Percentiles rank a stretch among this genome's conserved stretches.
phyloP scores from a whole-genome alignment of 1,140 invertebrate genomes.

The Elymnias hypermnestra region DNA sequence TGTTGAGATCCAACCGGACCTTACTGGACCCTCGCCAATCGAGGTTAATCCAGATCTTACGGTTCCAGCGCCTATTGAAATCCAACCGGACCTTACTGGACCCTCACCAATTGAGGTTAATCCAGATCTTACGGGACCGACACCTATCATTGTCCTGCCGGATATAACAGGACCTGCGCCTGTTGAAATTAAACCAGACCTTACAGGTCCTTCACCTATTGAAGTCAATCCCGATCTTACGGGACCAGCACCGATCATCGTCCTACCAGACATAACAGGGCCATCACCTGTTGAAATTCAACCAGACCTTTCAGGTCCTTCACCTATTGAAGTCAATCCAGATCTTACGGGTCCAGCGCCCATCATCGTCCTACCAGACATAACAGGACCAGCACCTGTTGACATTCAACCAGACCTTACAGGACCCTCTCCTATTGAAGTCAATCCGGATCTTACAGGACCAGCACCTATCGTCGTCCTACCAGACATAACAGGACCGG shows the following conservation, averaged over 20 bases:
- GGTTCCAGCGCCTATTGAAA: neutral
- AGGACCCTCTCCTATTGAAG: neutral
- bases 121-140: neutral
- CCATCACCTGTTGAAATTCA: neutral
- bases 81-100: neutral
- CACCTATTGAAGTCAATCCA: neutral
- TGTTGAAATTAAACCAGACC: neutral
- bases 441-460: neutral
- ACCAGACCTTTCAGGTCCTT: neutral
- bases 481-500: neutral
- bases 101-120: neutral
- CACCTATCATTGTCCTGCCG: neutral
- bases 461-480: neutral
- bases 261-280: too few relatives aligned
- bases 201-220: neutral
- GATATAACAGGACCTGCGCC: neutral
- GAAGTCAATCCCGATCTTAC: neutral
- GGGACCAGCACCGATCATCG: neutral
- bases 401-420: neutral
- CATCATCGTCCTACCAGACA: neutral
- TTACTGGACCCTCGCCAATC: neutral
- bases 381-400: neutral
- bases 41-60: neutral
- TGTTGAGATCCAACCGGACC: neutral
- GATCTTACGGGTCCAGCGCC: neutral